These are phyloP conservation scores for Bicyclus anynana DNA, from an alignment of 1,140 invertebrate genomes.

Conservation along the genomic window DNA sequence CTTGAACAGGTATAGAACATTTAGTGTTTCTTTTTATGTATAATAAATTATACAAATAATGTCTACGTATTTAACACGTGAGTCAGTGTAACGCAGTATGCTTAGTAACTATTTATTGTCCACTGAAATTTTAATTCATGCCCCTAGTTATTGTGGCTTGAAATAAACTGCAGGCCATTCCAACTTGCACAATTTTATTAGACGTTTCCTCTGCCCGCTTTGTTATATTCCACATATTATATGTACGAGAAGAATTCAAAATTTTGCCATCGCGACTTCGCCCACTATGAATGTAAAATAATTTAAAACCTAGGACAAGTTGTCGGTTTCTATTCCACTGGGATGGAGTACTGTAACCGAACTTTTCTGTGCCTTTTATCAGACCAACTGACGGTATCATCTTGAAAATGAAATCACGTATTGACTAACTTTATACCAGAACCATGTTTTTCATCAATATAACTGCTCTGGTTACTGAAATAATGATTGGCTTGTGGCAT, in stretches of 20 bases:
- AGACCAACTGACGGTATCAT: neutral
- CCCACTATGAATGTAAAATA: constrained; percentile 24
- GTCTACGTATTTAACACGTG: too few species aligned
- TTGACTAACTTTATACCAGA: too few species aligned
- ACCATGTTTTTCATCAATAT: too few species aligned
- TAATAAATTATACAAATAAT: too few species aligned
- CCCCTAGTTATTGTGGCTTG: neutral
- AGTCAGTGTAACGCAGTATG: too few species aligned
- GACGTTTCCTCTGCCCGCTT: constrained; percentile 12
- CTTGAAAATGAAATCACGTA: neutral
- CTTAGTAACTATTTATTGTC: neutral
- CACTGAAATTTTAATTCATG: neutral
- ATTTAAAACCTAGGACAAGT: constrained; percentile 36
- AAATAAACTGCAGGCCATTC: constrained; percentile 10
- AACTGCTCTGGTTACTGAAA: too few species aligned
- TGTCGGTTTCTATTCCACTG: constrained; percentile 23
- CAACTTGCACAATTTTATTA: constrained; percentile 16
- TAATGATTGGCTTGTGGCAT: too few species aligned
- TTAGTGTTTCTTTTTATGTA: too few species aligned
- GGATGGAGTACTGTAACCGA: constrained; percentile 26
- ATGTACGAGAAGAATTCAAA: constrained; percentile 15
- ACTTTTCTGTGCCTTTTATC: neutral
- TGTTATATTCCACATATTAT: constrained; percentile 15
- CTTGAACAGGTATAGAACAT: too few species aligned
- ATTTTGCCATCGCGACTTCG: constrained; percentile 1